Evolutionary conservation across 2,888 invertebrate species (phyloP).

Genomic region (Muscina levida): DNA sequence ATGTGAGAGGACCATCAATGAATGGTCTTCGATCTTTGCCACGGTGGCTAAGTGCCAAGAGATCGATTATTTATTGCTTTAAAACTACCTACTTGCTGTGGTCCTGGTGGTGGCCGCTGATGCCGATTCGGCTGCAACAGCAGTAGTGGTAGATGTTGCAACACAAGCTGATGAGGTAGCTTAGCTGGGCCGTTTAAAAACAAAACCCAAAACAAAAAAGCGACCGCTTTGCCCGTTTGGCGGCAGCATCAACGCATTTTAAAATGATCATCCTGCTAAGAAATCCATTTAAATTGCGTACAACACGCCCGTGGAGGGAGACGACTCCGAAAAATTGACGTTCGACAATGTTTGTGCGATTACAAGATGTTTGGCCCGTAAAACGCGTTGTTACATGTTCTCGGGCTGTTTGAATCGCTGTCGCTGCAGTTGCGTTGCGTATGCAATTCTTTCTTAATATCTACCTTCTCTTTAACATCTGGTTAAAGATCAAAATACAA

Average conservation of each 20-base stretch:
- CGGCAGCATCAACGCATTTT: conserved; percentile 62
- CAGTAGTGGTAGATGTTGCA: conserved; percentile 30
- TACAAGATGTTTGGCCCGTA: conserved; percentile 62
- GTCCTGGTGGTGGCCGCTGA: conserved; percentile 56
- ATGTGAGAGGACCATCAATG: conserved; percentile 18
- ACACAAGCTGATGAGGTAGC: conserved; percentile 55
- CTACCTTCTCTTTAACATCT: conserved; percentile 64
- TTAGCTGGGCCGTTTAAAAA: conserved; percentile 49
- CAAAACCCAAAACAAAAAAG: conserved; percentile 51
- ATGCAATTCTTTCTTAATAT: conserved; percentile 62
- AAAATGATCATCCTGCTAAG: conserved; percentile 20
- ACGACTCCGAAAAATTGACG: conserved; percentile 53
- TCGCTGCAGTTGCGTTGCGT: conserved; percentile 57
- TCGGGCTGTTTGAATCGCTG: neutral
- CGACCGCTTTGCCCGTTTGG: conserved; percentile 62
- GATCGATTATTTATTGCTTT: conserved; percentile 66
- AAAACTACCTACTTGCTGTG: conserved; percentile 61
- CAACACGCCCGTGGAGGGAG: conserved; percentile 18
- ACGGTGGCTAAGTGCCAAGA: conserved; percentile 66
- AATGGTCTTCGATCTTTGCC: conserved; percentile 42
- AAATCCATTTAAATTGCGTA: conserved; percentile 63
- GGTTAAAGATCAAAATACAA: conserved; percentile 60
- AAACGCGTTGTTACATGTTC: conserved; percentile 60
- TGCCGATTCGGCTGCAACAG: conserved; percentile 32
- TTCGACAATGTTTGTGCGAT: conserved; percentile 63